Evolutionary conservation across 2,888 invertebrate species (phyloP).

Genomic region (Melikaiella ostensackeni): DNA sequence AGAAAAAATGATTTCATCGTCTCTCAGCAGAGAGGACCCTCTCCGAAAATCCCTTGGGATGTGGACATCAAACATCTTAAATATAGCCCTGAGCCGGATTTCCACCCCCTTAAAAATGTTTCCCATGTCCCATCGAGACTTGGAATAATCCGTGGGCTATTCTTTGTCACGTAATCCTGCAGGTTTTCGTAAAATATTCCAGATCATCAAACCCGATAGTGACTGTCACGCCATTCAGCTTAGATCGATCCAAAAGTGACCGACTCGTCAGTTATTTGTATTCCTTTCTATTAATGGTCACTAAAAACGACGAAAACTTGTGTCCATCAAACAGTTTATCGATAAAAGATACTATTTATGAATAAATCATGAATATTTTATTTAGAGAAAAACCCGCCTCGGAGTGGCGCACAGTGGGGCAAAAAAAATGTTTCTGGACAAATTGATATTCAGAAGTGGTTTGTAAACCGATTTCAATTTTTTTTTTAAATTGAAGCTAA

Average conservation of each 20-base stretch:
- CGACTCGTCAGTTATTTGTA: slow-evolving; percentile 1
- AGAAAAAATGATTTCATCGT: slow-evolving; percentile 16
- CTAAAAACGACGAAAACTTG: background rate
- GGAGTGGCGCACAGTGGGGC: no score
- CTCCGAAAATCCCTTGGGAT: slow-evolving; percentile 9
- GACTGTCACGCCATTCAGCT: slow-evolving; percentile 4
- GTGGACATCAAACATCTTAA: slow-evolving; percentile 12
- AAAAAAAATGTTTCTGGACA: no score
- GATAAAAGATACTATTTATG: background rate
- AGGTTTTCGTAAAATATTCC: slow-evolving; percentile 18
- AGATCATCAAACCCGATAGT: background rate
- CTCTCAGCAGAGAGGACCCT: background rate
- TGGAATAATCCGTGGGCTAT: slow-evolving; percentile 21
- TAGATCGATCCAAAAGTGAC: background rate
- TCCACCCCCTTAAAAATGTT: slow-evolving; percentile 7
- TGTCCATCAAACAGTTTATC: background rate
- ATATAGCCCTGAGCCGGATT: slow-evolving; percentile 3
- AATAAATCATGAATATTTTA: background rate
- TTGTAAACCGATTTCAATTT: no score
- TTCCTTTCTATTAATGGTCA: background rate
- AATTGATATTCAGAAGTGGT: no score
- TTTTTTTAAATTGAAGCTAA: no score
- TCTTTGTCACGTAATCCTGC: slow-evolving; percentile 33
- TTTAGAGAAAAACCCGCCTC: background rate
- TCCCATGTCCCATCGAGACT: slow-evolving; percentile 14